Percentiles rank a stretch among this genome's conserved stretches.
Conservation (phyloP, 2,888 invertebrate species). For the Amblyjoppa fuscipennis region DNA sequence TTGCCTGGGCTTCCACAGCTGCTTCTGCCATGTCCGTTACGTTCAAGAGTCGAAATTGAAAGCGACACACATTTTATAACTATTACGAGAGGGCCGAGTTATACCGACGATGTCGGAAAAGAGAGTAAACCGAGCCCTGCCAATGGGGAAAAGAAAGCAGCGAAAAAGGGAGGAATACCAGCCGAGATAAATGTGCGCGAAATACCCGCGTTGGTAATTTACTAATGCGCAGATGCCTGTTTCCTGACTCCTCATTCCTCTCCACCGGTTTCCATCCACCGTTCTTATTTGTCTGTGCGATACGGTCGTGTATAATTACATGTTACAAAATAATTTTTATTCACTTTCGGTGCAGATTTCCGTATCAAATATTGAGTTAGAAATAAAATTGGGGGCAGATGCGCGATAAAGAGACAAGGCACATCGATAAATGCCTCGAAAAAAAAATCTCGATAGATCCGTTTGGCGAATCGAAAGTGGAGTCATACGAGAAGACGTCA, state of each 20-base stretch:
- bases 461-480: too few relatives aligned
- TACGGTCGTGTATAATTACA: background rate
- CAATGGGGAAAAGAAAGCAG: conserved; percentile 17
- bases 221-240: conserved; percentile 79
- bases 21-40: background rate
- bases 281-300: conserved; percentile 17
- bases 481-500: too few relatives aligned
- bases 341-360: background rate
- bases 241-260: conserved; percentile 48
- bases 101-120: conserved; percentile 9
- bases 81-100: conserved; percentile 28
- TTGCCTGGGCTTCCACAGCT: background rate
- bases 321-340: background rate
- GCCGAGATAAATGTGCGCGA: conserved; percentile 7
- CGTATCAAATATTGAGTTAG: background rate
- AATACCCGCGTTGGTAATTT: conserved; percentile 77
- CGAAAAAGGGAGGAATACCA: background rate
- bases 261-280: conserved; percentile 51
- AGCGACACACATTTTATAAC: conserved; percentile 51
- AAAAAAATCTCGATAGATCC: too few relatives aligned
- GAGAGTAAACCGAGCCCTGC: conserved; percentile 6
- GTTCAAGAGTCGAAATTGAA: conserved; percentile 45
- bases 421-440: too few relatives aligned
- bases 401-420: background rate
- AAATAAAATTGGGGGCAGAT: background rate